Conservation (phyloP, 2,113 vertebrate species). For the Tonatia bakeri region DNA sequence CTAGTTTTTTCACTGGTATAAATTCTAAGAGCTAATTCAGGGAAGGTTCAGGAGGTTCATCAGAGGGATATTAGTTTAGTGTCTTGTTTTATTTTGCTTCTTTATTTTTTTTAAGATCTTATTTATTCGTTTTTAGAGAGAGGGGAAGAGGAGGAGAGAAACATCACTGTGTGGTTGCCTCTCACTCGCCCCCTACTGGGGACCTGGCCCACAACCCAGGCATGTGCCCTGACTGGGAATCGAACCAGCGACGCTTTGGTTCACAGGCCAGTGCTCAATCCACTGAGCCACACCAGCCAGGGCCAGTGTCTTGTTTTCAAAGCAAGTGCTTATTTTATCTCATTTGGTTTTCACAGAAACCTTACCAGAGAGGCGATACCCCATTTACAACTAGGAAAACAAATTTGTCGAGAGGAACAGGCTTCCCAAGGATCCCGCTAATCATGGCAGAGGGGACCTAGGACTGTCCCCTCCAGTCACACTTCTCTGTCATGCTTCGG, state of each 20-base stretch:
- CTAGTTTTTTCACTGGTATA: neutral
- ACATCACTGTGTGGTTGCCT: too few species aligned
- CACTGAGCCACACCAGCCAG: too few species aligned
- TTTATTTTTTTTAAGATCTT: too few species aligned
- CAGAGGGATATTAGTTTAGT: neutral
- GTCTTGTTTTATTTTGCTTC: neutral
- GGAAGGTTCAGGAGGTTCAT: neutral
- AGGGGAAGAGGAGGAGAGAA: too few species aligned
- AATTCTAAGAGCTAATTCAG: neutral
- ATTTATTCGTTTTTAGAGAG: too few species aligned
- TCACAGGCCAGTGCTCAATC: too few species aligned
- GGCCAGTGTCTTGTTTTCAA: neutral
- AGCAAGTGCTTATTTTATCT: neutral
- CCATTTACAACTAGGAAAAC: neutral
- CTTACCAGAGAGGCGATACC: neutral
- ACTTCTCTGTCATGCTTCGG: neutral
- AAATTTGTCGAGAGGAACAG: neutral
- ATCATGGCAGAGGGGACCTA: neutral
- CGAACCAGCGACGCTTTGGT: too few species aligned
- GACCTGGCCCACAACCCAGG: too few species aligned
- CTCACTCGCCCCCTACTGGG: too few species aligned
- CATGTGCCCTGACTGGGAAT: too few species aligned
- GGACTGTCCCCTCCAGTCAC: neutral
- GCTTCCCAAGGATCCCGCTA: neutral
- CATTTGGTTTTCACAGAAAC: neutral